phyloP scores from a whole-genome alignment of 2,113 vertebrate genomes.

The Mugil cephalus region DNA sequence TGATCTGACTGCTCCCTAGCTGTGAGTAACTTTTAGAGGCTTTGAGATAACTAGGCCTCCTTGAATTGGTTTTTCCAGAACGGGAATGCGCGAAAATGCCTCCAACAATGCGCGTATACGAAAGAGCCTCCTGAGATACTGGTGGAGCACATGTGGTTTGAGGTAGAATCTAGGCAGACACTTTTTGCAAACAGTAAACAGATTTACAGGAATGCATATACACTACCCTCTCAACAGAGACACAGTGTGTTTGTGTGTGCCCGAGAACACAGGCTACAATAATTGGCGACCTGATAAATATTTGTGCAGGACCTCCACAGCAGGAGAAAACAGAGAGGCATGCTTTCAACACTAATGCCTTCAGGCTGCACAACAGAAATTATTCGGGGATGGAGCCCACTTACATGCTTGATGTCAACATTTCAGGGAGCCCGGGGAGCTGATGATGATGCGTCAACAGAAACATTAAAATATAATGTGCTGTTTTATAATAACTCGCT shows the following conservation, averaged over 20 bases:
- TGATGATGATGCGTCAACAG: conserved; percentile 36
- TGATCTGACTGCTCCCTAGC: conserved; percentile 33
- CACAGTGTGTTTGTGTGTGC: conserved; percentile 21
- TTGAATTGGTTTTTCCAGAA: conserved; percentile 33
- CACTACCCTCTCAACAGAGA: conserved; percentile 9
- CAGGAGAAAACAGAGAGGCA: conserved; percentile 53
- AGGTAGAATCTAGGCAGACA: conserved; percentile 37
- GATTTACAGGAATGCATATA: conserved; percentile 53
- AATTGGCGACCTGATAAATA: conserved; percentile 78
- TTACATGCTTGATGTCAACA: conserved; percentile 50
- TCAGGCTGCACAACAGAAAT: conserved; percentile 59
- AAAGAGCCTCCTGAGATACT: conserved; percentile 22
- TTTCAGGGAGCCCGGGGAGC: conserved; percentile 26
- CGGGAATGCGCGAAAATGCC: conserved; percentile 28
- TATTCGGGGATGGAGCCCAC: conserved; percentile 54
- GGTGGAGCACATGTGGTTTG: conserved; percentile 41
- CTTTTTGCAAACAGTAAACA: conserved; percentile 59
- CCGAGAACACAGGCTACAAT: conserved; percentile 45
- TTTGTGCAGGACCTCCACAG: conserved; percentile 67
- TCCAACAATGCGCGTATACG: background rate
- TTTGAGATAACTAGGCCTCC: conserved; percentile 40
- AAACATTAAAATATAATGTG: conserved; percentile 22
- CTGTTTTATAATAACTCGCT: conserved; percentile 11
- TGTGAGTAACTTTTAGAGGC: conserved; percentile 37
- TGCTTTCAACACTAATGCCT: conserved; percentile 64